Evolutionary conservation across 2,113 vertebrate species (phyloP).

Genomic region (Elanus axillaris): DNA sequence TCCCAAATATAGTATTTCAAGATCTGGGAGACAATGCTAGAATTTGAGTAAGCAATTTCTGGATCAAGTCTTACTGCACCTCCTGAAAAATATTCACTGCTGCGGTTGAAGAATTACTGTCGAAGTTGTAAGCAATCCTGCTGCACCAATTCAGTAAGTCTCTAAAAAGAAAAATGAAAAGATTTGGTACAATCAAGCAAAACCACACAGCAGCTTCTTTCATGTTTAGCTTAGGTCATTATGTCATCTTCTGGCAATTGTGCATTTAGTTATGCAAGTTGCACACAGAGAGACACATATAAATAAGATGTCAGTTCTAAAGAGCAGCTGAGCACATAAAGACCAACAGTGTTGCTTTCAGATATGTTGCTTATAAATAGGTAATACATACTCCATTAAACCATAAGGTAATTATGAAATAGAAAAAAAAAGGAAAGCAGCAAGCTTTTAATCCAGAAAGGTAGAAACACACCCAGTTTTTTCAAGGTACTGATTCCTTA

Average conservation of each 20-base stretch:
- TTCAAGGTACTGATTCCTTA: not conserved
- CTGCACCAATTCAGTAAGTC: slow-evolving; percentile 96
- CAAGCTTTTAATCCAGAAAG: not conserved
- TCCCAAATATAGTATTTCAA: not conserved
- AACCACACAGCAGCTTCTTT: not conserved
- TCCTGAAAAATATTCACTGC: slow-evolving; percentile 90
- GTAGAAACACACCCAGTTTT: rapidly evolving
- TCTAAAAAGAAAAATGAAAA: slow-evolving; percentile 61
- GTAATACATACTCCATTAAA: not conserved
- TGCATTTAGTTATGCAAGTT: not conserved
- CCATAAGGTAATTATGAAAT: not conserved
- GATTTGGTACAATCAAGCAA: not conserved
- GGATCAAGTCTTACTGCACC: slow-evolving; percentile 67
- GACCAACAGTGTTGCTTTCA: not conserved
- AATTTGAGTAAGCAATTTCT: not conserved
- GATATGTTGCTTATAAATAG: not conserved
- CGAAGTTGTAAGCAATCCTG: slow-evolving; percentile 85
- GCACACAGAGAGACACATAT: rapidly evolving
- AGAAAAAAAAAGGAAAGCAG: not conserved
- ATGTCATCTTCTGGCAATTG: not conserved
- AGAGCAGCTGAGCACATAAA: not conserved
- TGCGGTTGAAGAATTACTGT: slow-evolving; percentile 77
- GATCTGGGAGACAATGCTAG: not conserved
- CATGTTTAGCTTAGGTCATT: not conserved
- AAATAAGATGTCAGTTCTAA: not conserved